Conservation (phyloP, 2,888 invertebrate genomes). For the Ochropleura leucogaster region DNA sequence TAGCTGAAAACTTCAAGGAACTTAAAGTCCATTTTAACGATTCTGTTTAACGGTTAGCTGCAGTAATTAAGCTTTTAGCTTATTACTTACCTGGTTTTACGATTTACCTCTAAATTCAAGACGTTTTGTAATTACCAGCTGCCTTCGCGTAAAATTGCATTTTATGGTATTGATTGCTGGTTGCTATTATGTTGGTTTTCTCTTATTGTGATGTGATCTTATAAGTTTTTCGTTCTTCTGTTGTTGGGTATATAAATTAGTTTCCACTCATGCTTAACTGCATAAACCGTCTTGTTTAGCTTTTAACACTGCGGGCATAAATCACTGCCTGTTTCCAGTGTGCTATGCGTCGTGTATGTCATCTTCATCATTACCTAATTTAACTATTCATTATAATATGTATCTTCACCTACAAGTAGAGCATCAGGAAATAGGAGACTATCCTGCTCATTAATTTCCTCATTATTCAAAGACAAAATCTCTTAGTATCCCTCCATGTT, state of each 20-base stretch:
- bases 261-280: neutral
- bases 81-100: neutral
- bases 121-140: neutral
- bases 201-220: neutral
- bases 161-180: neutral
- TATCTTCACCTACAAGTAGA: neutral
- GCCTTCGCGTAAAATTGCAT: neutral
- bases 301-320: neutral
- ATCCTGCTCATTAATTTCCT: neutral
- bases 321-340: neutral
- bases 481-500: neutral
- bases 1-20: neutral
- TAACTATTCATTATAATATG: neutral
- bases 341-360: neutral
- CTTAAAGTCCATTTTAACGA: constrained; percentile 1
- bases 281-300: neutral
- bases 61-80: neutral
- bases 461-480: neutral
- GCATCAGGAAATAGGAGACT: neutral
- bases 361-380: neutral
- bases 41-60: neutral
- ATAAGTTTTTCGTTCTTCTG: neutral
- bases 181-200: neutral
- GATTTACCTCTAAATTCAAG: neutral
- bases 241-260: neutral